Conservation (phyloP, 2,113 vertebrate species). For the Microtus ochrogaster region DNA sequence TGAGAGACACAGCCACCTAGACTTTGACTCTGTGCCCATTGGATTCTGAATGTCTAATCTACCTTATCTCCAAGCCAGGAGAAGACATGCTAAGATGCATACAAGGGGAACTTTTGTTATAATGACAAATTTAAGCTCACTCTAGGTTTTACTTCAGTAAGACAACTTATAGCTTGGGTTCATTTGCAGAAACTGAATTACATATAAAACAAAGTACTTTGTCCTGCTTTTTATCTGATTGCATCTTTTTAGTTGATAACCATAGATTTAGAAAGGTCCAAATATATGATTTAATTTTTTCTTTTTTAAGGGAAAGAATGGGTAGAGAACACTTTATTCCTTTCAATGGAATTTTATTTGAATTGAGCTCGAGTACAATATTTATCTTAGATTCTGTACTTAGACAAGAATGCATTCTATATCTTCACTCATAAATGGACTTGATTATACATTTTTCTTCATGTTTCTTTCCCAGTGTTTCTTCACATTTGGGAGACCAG, state of each 20-base stretch:
- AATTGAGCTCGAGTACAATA: not conserved
- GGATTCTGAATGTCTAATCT: not conserved
- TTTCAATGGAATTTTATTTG: not conserved
- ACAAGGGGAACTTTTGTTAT: not conserved
- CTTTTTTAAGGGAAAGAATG: not conserved
- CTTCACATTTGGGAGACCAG: not conserved
- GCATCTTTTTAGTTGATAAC: not conserved
- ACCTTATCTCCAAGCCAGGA: not conserved
- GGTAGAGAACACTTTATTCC: not conserved
- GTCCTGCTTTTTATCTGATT: not conserved
- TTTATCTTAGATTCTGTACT: constrained; percentile 8
- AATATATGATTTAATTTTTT: no score
- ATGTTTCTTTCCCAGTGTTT: not conserved
- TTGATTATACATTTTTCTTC: not conserved
- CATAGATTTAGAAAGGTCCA: not conserved
- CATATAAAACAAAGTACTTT: not conserved
- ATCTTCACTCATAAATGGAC: not conserved
- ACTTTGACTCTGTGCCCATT: not conserved
- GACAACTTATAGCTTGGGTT: not conserved
- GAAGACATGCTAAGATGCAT: not conserved
- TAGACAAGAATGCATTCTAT: not conserved
- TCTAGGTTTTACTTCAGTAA: not conserved
- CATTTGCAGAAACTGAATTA: not conserved
- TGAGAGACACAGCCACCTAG: not conserved
- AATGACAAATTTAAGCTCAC: not conserved